A percentile compares a stretch with the other conserved stretches of the same genome.
Evolutionary conservation across 2,888 invertebrate genomes (phyloP).

Genomic region (Zele albiditarsus): DNA sequence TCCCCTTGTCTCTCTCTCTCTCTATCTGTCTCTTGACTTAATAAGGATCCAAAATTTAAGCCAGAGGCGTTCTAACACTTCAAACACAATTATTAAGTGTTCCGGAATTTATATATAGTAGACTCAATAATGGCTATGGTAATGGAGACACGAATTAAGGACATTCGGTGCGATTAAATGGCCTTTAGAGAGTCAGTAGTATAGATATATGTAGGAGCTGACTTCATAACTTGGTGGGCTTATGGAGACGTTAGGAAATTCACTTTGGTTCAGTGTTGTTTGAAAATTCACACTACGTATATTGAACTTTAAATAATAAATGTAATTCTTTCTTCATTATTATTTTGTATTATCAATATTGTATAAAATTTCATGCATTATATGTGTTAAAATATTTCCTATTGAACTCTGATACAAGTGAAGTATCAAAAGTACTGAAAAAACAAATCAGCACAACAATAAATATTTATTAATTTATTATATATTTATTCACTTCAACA

Average conservation of each 20-base stretch:
- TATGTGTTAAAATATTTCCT: too few species aligned
- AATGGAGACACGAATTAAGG: slow-evolving; percentile 47
- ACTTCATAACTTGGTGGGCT: slow-evolving; percentile 14
- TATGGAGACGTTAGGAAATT: background rate
- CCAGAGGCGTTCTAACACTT: background rate
- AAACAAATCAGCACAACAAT: too few species aligned
- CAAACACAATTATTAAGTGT: background rate
- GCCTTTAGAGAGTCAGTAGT: slow-evolving; percentile 16
- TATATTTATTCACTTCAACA: too few species aligned
- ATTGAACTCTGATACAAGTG: too few species aligned
- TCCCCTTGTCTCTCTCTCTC: background rate
- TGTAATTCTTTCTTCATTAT: background rate
- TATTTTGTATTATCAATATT: background rate
- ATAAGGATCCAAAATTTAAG: background rate
- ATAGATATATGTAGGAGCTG: background rate
- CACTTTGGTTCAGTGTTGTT: background rate
- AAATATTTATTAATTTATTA: too few species aligned
- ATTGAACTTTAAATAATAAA: background rate
- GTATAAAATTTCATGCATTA: too few species aligned
- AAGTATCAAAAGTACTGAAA: too few species aligned
- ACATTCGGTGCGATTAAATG: slow-evolving; percentile 43
- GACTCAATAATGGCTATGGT: slow-evolving; percentile 44
- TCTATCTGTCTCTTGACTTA: background rate
- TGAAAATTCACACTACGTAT: too few species aligned
- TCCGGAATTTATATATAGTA: background rate